Conservation (phyloP, 2,888 invertebrate species). For the Steinernema hermaphroditum region DNA sequence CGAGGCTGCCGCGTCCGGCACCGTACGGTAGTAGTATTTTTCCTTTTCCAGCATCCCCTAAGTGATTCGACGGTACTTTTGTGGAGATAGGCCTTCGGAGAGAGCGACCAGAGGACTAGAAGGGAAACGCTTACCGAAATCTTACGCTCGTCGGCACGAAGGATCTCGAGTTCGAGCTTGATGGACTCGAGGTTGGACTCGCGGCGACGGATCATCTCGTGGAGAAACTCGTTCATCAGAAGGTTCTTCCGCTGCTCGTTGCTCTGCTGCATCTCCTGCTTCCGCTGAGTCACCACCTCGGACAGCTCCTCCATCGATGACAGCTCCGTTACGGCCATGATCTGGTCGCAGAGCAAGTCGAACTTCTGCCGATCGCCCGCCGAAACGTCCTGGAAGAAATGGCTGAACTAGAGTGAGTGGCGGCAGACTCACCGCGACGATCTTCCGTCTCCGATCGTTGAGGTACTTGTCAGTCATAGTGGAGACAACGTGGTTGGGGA, state of each 20-base stretch:
- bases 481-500: slow-evolving; percentile 44
- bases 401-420: not conserved
- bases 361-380: slow-evolving; percentile 27
- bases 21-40: slow-evolving; percentile 9
- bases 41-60: slow-evolving; percentile 31
- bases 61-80: slow-evolving; percentile 30
- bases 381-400: not conserved
- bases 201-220: slow-evolving; percentile 77
- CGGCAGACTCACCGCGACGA: too few relatives aligned
- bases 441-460: too few relatives aligned
- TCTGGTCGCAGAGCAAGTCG: not conserved
- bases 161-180: slow-evolving; percentile 76
- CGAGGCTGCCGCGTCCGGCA: slow-evolving; percentile 32
- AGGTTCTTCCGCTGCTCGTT: slow-evolving; percentile 35
- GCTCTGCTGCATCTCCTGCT: slow-evolving; percentile 35
- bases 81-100: not conserved
- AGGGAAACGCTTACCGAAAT: slow-evolving; percentile 74
- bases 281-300: slow-evolving; percentile 22
- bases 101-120: not conserved
- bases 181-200: slow-evolving; percentile 75
- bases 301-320: slow-evolving; percentile 36
- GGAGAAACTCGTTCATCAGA: slow-evolving; percentile 81
- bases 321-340: slow-evolving; percentile 30
- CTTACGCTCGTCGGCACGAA: slow-evolving; percentile 77
- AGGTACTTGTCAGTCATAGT: slow-evolving; percentile 36